Conservation (phyloP, 2,888 invertebrate genomes). For the Vesta saturnalis region DNA sequence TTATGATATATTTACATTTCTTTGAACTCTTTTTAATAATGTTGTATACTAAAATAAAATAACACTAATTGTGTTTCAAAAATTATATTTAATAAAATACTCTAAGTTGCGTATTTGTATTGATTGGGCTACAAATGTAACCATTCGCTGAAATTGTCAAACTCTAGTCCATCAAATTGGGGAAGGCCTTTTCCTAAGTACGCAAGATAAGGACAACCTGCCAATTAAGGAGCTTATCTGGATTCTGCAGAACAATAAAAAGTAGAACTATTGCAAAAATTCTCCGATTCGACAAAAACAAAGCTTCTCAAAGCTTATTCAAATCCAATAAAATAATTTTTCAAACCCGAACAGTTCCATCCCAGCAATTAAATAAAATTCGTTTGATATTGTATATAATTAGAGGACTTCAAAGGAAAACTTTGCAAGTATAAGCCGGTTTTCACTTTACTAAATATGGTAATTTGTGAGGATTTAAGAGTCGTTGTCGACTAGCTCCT, state of each 20-base stretch:
- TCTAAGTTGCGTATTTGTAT: background rate
- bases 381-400: slow-evolving; percentile 37
- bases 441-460: slow-evolving; percentile 47
- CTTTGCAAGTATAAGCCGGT: slow-evolving; percentile 38
- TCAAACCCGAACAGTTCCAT: slow-evolving; percentile 9
- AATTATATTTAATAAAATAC: background rate
- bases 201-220: slow-evolving; percentile 22
- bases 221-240: slow-evolving; percentile 31
- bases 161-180: slow-evolving; percentile 20
- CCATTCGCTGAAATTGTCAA: slow-evolving; percentile 14
- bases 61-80: no score
- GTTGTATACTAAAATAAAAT: no score
- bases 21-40: no score
- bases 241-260: slow-evolving; percentile 24
- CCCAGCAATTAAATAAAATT: slow-evolving; percentile 33
- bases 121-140: background rate
- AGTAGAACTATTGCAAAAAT: slow-evolving; percentile 19
- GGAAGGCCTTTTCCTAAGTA: slow-evolving; percentile 16
- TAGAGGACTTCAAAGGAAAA: slow-evolving; percentile 43
- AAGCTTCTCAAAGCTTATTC: background rate
- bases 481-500: slow-evolving; percentile 44
- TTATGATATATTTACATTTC: no score
- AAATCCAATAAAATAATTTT: slow-evolving; percentile 24
- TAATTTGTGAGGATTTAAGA: slow-evolving; percentile 47
- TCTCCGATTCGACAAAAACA: background rate